phyloP scores from a whole-genome alignment of 2,797 vertebrate genomes.

The Synanceia verrucosa region DNA sequence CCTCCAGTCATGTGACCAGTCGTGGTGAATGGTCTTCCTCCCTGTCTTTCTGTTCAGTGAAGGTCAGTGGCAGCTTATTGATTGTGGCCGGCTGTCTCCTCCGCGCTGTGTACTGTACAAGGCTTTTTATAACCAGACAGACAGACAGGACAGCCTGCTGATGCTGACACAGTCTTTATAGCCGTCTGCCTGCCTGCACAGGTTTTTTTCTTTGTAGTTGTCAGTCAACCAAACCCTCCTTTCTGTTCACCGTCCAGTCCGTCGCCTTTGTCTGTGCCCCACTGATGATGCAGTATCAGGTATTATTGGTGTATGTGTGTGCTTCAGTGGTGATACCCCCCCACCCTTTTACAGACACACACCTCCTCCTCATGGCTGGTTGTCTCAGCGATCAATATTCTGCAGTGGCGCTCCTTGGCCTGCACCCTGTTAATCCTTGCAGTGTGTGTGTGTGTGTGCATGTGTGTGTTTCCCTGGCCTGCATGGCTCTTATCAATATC shows the following conservation, averaged over 20 bases:
- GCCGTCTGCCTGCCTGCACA: background rate
- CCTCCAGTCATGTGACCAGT: conserved; percentile 1
- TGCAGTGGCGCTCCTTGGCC: conserved; percentile 74
- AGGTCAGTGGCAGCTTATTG: conserved; percentile 62
- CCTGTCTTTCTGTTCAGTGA: conserved; percentile 32
- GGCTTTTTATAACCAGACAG: conserved; percentile 47
- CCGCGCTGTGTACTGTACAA: conserved; percentile 7
- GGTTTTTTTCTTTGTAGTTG: background rate
- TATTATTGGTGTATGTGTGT: conserved; percentile 13
- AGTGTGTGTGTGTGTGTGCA: conserved; percentile 40
- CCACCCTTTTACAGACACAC: conserved; percentile 4
- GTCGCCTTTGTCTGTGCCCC: conserved; percentile 10
- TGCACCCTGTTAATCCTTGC: conserved; percentile 69
- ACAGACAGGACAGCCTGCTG: conserved; percentile 30
- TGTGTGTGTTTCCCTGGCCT: conserved; percentile 27
- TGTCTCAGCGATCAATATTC: conserved; percentile 79
- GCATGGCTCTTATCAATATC: conserved; percentile 73
- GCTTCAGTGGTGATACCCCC: conserved; percentile 4
- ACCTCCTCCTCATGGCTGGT: conserved; percentile 60
- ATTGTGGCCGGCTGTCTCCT: conserved; percentile 36
- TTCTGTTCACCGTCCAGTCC: background rate
- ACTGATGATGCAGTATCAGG: conserved; percentile 10
- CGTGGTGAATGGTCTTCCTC: background rate
- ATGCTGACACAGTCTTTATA: background rate
- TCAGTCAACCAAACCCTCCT: background rate